phyloP scores from a whole-genome alignment of 2,113 vertebrate species.

The Progne subis region DNA sequence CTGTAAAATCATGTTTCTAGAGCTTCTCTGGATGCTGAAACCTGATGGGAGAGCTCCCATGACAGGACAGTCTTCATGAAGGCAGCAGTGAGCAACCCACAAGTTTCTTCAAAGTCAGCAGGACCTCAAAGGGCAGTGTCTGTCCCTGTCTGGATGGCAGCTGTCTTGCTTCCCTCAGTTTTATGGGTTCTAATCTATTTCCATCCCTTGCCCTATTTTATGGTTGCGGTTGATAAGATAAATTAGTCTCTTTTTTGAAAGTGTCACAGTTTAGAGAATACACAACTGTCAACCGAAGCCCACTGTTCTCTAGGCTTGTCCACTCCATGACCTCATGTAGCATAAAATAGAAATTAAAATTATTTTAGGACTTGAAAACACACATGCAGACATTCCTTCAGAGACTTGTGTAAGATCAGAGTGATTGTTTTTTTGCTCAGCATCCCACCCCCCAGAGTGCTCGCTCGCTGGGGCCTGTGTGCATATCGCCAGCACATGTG shows the following conservation, averaged over 20 bases:
- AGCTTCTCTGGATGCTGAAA: neutral
- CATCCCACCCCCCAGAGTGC: neutral
- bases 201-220: constrained; percentile 55
- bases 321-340: neutral
- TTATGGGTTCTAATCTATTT: constrained; percentile 65
- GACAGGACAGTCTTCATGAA: neutral
- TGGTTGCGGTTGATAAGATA: constrained; percentile 49
- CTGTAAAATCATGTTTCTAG: neutral
- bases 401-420: neutral
- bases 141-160: constrained; percentile 26
- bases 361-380: constrained; percentile 24
- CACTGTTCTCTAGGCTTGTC: neutral
- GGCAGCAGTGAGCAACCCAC: neutral
- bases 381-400: constrained; percentile 20
- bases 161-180: constrained; percentile 42
- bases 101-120: constrained; percentile 38
- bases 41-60: neutral
- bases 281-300: constrained; percentile 4
- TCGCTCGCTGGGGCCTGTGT: fast-evolving
- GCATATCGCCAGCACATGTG: constrained; percentile 29
- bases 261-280: constrained; percentile 33
- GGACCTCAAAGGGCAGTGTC: neutral
- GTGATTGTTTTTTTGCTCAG: neutral
- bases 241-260: constrained; percentile 23
- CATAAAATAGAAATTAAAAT: constrained; percentile 39